Conservation (phyloP, 2,113 vertebrate species). For the Furnarius figulus region DNA sequence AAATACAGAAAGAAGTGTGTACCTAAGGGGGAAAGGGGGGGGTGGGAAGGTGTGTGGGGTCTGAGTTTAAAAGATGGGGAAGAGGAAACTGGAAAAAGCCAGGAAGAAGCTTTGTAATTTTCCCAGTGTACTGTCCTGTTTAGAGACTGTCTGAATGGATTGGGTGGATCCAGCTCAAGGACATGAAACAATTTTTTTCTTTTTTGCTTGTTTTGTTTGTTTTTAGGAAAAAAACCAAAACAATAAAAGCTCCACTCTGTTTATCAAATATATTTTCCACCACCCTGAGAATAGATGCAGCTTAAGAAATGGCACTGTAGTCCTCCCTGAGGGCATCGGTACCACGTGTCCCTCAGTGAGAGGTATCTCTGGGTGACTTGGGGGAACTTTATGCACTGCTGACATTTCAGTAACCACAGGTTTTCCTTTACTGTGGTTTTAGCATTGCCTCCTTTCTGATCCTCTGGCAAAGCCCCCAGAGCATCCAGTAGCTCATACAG, state of each 20-base stretch:
- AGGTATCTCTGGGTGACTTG: neutral
- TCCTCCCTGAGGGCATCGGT: neutral
- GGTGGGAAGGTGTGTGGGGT: neutral
- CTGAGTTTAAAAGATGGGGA: neutral
- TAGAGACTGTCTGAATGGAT: neutral
- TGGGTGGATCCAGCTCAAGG: neutral
- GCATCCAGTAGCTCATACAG: neutral
- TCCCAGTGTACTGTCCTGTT: neutral
- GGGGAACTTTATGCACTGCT: neutral
- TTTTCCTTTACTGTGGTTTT: neutral
- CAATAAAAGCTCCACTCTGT: neutral
- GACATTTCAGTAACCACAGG: neutral
- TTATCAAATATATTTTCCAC: neutral
- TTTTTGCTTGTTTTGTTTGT: neutral
- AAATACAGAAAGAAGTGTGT: neutral
- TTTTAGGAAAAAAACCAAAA: neutral
- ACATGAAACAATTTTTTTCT: neutral
- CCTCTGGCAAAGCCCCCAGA: neutral
- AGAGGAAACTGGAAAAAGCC: neutral
- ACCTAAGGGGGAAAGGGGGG: neutral
- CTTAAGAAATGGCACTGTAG: neutral
- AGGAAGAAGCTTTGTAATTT: neutral
- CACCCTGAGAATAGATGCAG: neutral
- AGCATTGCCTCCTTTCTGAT: neutral
- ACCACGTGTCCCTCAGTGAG: neutral